Evolutionary conservation across 64 coral and sea anemone species (phyloP), one percentile per base, ranked within the genome.

Genomic region (Acropora yongei): DNA sequence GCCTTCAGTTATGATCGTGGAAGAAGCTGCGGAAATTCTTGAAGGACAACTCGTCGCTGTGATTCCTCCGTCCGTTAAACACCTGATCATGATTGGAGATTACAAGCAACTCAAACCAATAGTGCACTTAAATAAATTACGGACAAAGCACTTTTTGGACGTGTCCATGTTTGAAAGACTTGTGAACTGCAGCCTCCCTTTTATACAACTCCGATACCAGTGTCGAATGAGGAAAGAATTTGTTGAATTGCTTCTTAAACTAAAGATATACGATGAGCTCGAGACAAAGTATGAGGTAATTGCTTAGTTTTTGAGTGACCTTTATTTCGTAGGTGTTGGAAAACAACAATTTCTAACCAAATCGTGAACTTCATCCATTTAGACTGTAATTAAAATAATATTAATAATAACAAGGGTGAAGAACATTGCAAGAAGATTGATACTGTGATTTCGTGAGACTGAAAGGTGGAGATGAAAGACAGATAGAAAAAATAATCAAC

Each of bases 61-160:
- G 2, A 93, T 94, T 55, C 92, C 96, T 14, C 65, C 89, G 5
- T 91, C 92, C 5, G 80, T 94, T 17, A 67, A 97, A 45, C 96
- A 97, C 45, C 85, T 97, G 3, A 90, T 97, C 49, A 97, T 97
- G 96, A 91, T 97, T 44, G 96, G 96, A 13, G 96, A 97, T 78
- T 92, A 97, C 20, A 77, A 86, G 57, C 96, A 97, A 61, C 83
- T 97, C 3, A 90, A 79, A 45, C 96, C 96, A 5, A 75, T 82
- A 4, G 82, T 97, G 0, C 74, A 91, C 47, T 91, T 87, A 72
- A 44, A 72, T 19, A 40, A 72, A 60, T 58, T 97, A 11, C 83
- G 72, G 47, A 93, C 78, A 68, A 61, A 43, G 7, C 55, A 80
- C 45, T 43, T 91, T 73, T 76, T 97, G 17, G 91, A 97, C 40